phyloP scores from a whole-genome alignment of 2,888 invertebrate genomes.

The Gerosis bhagava region DNA sequence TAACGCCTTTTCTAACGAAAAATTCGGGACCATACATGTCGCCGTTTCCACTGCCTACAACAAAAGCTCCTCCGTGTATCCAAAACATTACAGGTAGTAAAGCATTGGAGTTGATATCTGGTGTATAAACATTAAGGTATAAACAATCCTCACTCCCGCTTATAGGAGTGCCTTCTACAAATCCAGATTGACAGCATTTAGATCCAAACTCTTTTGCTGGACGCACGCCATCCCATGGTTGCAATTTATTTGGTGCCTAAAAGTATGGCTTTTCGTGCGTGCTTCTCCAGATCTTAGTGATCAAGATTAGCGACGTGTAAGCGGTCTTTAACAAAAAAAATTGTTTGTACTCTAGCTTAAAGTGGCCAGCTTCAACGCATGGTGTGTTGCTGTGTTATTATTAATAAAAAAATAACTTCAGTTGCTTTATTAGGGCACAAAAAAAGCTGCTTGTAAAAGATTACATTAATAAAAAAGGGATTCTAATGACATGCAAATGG shows the following conservation, averaged over 20 bases:
- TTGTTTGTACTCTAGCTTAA: no score
- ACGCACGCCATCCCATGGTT: conserved; percentile 4
- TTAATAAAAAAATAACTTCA: no score
- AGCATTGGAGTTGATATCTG: conserved; percentile 33
- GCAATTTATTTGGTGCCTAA: background rate
- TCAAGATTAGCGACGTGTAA: no score
- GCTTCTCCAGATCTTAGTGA: no score
- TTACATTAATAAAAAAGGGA: no score
- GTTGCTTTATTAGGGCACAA: no score
- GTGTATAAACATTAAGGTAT: conserved; percentile 54
- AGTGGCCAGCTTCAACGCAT: no score
- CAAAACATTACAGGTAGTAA: conserved; percentile 60
- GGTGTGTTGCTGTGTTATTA: no score
- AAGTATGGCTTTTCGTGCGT: no score
- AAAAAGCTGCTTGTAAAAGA: no score
- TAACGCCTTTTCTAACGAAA: conserved; percentile 54
- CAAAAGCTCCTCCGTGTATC: conserved; percentile 61
- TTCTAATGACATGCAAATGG: no score
- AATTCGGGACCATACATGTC: conserved; percentile 48
- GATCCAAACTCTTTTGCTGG: conserved; percentile 1
- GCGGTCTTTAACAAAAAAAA: no score
- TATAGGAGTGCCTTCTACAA: background rate
- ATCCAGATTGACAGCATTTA: background rate
- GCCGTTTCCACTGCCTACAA: conserved; percentile 45
- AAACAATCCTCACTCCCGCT: conserved; percentile 35